Conservation (phyloP, 2,888 invertebrate species). For the Sphaerophoria taeniata region DNA sequence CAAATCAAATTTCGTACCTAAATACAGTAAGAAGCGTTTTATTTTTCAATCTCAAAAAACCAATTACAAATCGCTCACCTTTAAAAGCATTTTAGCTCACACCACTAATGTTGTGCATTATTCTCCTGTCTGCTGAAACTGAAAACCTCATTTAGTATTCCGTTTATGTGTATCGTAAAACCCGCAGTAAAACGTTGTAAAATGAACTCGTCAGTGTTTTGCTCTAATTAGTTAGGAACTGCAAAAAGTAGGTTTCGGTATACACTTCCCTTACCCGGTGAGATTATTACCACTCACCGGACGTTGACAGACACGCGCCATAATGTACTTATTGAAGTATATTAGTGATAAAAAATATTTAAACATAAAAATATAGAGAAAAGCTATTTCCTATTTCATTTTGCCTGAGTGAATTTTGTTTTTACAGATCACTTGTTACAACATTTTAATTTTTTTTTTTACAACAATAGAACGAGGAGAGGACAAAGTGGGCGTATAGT, state of each 20-base stretch:
- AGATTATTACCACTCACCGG: conserved; percentile 4
- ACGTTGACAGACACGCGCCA: conserved; percentile 16
- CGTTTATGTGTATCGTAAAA: conserved; percentile 3
- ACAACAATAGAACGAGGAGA: background rate
- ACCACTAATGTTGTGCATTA: background rate
- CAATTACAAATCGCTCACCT: too few species aligned
- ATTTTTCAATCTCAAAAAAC: too few species aligned
- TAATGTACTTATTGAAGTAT: background rate
- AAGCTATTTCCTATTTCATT: too few species aligned
- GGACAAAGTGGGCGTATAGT: background rate
- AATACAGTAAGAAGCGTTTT: too few species aligned
- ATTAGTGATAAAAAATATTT: background rate
- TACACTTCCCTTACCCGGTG: too few species aligned
- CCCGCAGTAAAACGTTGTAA: background rate
- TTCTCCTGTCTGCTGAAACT: background rate
- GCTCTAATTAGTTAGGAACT: conserved; percentile 33
- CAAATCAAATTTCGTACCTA: too few species aligned
- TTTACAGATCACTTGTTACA: background rate
- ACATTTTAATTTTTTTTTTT: too few species aligned
- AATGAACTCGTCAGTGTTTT: conserved; percentile 27
- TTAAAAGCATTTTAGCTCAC: too few species aligned
- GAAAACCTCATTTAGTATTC: conserved; percentile 8
- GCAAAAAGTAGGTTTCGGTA: background rate
- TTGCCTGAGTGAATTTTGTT: too few species aligned
- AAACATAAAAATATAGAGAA: background rate